Conservation (phyloP, 2,888 invertebrate species). For the Deroplatys truncata region DNA sequence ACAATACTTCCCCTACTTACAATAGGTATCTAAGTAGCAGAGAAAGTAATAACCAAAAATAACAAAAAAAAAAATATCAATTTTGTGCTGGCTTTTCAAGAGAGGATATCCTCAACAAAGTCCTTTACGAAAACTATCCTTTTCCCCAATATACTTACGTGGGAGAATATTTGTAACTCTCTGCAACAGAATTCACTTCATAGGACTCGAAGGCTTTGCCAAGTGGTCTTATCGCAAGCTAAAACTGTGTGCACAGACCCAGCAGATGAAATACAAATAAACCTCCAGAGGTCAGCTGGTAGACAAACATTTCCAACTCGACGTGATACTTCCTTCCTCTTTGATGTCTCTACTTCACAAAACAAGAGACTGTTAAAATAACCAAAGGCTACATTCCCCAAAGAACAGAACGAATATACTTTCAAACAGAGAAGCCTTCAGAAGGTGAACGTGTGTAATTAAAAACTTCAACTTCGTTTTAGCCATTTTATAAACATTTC, state of each 20-base stretch:
- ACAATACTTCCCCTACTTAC: too few relatives aligned
- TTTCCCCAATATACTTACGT: background rate
- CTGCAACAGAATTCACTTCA: background rate
- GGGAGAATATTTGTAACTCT: background rate
- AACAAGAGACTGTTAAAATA: background rate
- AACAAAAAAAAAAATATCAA: too few relatives aligned
- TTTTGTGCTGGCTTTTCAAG: too few relatives aligned
- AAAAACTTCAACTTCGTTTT: background rate
- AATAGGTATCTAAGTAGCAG: too few relatives aligned
- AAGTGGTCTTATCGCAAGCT: background rate
- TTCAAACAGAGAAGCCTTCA: background rate
- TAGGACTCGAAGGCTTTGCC: background rate
- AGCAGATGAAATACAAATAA: background rate
- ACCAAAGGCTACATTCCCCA: background rate
- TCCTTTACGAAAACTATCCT: too few relatives aligned
- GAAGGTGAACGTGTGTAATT: background rate
- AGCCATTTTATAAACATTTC: too few relatives aligned
- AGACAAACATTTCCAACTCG: background rate
- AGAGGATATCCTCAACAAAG: too few relatives aligned
- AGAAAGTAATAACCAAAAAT: too few relatives aligned
- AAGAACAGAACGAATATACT: background rate
- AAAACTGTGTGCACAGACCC: background rate
- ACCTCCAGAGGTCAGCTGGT: background rate
- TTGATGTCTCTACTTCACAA: background rate
- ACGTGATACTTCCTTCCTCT: background rate